Evolutionary conservation across 2,888 invertebrate species (phyloP).

Genomic region (Tethea ocularis): DNA sequence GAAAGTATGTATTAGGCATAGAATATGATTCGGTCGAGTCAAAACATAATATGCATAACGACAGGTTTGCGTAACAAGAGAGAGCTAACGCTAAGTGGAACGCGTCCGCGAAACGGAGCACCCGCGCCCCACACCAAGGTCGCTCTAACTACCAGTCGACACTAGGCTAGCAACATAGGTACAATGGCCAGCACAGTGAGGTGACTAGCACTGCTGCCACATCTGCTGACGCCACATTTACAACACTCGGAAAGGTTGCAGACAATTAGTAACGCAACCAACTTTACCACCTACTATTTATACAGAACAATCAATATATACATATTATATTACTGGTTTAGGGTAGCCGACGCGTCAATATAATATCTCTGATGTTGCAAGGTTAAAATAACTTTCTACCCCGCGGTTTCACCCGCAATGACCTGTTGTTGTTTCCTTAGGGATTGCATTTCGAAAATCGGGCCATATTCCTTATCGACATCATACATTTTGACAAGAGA

Average conservation of each 20-base stretch:
- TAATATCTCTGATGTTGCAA: too few species aligned
- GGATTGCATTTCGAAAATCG: too few species aligned
- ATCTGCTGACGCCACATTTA: constrained; percentile 8
- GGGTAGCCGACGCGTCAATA: too few species aligned
- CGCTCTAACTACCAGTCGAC: constrained; percentile 40
- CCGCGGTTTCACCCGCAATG: too few species aligned
- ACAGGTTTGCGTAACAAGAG: constrained; percentile 82
- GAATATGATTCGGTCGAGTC: constrained; percentile 65
- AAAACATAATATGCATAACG: constrained; percentile 81
- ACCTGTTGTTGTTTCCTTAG: too few species aligned
- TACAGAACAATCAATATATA: too few species aligned
- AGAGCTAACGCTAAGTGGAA: constrained; percentile 79
- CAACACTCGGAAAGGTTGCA: constrained; percentile 25
- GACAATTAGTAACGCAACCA: constrained; percentile 10
- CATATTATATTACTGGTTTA: too few species aligned
- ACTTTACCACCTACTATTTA: neutral
- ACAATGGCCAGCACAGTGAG: constrained; percentile 26
- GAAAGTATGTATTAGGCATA: constrained; percentile 68
- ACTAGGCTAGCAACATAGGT: constrained; percentile 12
- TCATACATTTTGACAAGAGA: too few species aligned
- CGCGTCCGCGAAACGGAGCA: constrained; percentile 75
- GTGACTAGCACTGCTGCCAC: neutral
- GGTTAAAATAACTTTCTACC: too few species aligned
- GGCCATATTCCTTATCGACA: too few species aligned
- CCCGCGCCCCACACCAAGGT: constrained; percentile 69